These are phyloP conservation scores for Scolanthus callimorphus DNA, from an alignment of 92 coral and sea anemone species.

Conservation along the genomic window DNA sequence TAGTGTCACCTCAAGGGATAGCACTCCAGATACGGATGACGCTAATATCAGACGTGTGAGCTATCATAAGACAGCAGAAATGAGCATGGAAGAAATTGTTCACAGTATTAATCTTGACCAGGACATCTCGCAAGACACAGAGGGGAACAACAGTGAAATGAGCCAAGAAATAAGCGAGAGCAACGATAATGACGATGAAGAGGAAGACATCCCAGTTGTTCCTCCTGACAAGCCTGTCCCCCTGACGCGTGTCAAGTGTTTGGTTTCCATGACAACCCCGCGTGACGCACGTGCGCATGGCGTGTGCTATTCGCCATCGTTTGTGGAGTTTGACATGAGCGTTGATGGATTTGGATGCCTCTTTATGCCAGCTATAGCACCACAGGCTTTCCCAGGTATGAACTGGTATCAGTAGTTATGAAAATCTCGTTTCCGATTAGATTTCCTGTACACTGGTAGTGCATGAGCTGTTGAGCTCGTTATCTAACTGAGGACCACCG, in stretches of 20 bases:
- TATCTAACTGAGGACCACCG: no score
- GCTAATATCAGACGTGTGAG: no score
- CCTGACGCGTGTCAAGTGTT: conserved; percentile 85
- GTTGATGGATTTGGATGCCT: conserved; percentile 96
- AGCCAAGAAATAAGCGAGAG: conserved; percentile 1
- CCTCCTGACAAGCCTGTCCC: conserved; percentile 82
- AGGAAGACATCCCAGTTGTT: conserved; percentile 43
- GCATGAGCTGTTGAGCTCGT: no score
- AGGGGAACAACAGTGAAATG: neutral
- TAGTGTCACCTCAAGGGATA: neutral
- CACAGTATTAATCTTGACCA: no score
- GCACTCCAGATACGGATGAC: neutral
- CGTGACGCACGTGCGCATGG: conserved; percentile 93
- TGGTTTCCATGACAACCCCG: conserved; percentile 99
- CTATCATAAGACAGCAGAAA: conserved; percentile 39
- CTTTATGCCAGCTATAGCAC: conserved; percentile 89
- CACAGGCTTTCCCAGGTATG: conserved; percentile 91
- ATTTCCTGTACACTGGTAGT: no score
- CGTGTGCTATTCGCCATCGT: conserved; percentile 75
- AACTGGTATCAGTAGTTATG: no score
- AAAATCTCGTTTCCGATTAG: no score
- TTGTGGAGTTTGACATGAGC: conserved; percentile 97
- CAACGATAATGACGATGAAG: conserved; percentile 32
- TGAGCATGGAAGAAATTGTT: conserved; percentile 51
- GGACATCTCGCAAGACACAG: neutral